phyloP scores from a whole-genome alignment of 2,113 vertebrate species.

The Alexandromys fortis region DNA sequence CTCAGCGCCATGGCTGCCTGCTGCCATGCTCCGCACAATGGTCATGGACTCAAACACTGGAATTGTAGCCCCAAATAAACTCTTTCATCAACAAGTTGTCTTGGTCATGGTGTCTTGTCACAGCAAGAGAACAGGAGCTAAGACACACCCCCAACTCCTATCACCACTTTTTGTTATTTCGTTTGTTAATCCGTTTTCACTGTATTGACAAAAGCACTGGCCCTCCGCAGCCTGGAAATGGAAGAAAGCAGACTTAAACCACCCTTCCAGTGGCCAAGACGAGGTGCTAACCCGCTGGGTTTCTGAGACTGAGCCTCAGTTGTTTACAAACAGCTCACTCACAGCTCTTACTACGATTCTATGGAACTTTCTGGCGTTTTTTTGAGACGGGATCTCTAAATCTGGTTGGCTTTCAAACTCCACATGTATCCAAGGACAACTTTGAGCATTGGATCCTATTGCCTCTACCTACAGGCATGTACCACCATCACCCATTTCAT shows the following conservation, averaged over 20 bases:
- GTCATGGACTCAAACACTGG: neutral
- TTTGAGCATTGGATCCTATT: neutral
- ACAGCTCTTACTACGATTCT: neutral
- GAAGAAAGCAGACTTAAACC: neutral
- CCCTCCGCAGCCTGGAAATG: neutral
- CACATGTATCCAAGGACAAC: neutral
- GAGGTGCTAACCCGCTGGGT: fast-evolving
- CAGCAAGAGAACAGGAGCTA: neutral
- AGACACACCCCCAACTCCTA: neutral
- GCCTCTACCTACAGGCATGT: neutral
- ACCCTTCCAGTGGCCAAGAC: neutral
- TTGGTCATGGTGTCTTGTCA: neutral
- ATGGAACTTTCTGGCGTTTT: neutral
- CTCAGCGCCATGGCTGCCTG: neutral
- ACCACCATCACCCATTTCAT: neutral
- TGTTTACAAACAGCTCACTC: neutral
- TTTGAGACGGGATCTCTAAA: neutral
- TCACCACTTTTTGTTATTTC: neutral
- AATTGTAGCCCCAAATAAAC: neutral
- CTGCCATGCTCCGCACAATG: neutral
- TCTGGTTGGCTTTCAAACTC: neutral
- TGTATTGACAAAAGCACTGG: neutral
- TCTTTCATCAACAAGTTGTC: neutral
- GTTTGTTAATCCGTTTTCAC: neutral
- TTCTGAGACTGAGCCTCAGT: neutral